A percentile compares a stretch with the other conserved stretches of the same genome.
Evolutionary conservation across 1,140 invertebrate genomes (phyloP).

Genomic region (Polypedilum pembai): DNA sequence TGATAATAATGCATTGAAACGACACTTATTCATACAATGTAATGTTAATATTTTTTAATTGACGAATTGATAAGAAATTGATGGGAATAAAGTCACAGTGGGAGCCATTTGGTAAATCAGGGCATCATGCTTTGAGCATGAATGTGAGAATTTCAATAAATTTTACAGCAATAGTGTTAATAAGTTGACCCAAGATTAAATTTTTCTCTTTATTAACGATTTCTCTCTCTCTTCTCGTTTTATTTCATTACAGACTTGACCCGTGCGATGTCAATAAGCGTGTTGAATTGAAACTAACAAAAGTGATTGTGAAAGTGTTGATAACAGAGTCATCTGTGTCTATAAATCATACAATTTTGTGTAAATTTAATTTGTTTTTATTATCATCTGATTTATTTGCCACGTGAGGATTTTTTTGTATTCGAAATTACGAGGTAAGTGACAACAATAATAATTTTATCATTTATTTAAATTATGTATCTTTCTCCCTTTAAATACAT

Average conservation of each 20-base stretch:
- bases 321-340: too few relatives aligned
- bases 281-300: not conserved
- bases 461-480: too few relatives aligned
- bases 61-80: not conserved
- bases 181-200: conserved; percentile 6
- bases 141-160: not conserved
- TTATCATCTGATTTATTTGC: too few relatives aligned
- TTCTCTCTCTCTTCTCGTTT: not conserved
- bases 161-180: conserved; percentile 12
- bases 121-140: too few relatives aligned
- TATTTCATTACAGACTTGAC: not conserved
- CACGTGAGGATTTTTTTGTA: too few relatives aligned
- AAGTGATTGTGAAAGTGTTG: not conserved
- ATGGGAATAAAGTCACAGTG: not conserved
- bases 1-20: not conserved
- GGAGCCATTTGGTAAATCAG: too few relatives aligned
- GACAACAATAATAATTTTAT: too few relatives aligned
- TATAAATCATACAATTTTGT: too few relatives aligned
- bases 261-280: not conserved
- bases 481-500: too few relatives aligned
- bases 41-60: conserved; percentile 4
- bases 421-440: too few relatives aligned
- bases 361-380: too few relatives aligned
- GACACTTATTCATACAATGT: not conserved
- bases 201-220: not conserved